Evolutionary conservation across 2,888 invertebrate species (phyloP).

Genomic region (Theretra japonica): DNA sequence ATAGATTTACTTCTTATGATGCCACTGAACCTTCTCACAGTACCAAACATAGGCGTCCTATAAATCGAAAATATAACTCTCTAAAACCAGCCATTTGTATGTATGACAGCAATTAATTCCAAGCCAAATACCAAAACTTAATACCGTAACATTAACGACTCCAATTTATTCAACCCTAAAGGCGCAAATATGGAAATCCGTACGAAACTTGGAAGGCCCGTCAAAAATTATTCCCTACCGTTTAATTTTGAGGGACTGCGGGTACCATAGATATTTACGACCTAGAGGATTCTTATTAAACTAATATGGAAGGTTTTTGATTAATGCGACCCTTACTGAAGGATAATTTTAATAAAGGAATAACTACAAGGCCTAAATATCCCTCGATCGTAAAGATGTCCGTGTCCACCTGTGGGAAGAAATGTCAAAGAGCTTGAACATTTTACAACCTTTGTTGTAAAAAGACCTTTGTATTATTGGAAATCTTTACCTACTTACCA

Average conservation of each 20-base stretch:
- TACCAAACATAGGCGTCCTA: not conserved
- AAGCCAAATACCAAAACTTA: not conserved
- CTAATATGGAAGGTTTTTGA: not conserved
- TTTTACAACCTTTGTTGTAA: no score
- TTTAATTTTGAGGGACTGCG: not conserved
- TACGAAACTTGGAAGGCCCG: not conserved
- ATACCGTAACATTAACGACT: not conserved
- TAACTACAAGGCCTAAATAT: no score
- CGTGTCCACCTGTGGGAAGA: no score
- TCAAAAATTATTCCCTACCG: constrained; percentile 6
- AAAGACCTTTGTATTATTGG: not conserved
- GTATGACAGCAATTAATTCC: not conserved
- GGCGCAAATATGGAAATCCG: constrained; percentile 19
- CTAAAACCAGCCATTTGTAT: not conserved
- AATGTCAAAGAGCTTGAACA: not conserved
- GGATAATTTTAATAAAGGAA: not conserved
- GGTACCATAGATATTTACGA: not conserved
- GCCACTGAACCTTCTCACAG: no score
- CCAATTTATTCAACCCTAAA: constrained; percentile 5
- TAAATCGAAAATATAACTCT: not conserved
- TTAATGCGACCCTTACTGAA: not conserved
- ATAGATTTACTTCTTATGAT: no score
- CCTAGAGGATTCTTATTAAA: not conserved
- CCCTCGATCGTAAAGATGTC: no score
- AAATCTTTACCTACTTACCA: not conserved